Evolutionary conservation across 2,113 vertebrate genomes (phyloP).

Genomic region (Coracopsis vasa): DNA sequence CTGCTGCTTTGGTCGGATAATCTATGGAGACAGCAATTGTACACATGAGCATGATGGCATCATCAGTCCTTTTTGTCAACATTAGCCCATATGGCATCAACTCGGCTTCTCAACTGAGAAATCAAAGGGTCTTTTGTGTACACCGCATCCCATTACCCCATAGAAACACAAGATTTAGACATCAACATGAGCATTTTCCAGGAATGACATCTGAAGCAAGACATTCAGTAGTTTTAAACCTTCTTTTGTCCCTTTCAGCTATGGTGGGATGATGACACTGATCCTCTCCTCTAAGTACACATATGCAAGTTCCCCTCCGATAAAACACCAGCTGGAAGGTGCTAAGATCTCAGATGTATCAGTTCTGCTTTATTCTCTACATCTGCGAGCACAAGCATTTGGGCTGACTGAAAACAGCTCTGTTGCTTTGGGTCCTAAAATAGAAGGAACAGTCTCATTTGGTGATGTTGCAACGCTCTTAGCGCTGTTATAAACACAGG

Average conservation of each 20-base stretch:
- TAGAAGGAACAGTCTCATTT: not conserved
- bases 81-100: not conserved
- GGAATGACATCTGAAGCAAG: not conserved
- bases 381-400: not conserved
- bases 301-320: not conserved
- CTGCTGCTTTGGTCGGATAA: not conserved
- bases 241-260: not conserved
- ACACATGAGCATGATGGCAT: not conserved
- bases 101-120: not conserved
- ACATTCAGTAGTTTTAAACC: not conserved
- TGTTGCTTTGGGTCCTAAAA: not conserved
- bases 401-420: not conserved
- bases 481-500: not conserved
- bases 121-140: slow-evolving; percentile 9
- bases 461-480: not conserved
- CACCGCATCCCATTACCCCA: not conserved
- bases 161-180: not conserved
- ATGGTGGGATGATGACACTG: not conserved
- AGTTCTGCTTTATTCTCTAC: slow-evolving; percentile 4
- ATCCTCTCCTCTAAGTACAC: not conserved
- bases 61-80: not conserved
- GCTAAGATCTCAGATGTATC: not conserved
- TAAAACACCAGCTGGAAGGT: slow-evolving; percentile 9
- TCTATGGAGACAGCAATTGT: not conserved
- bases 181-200: not conserved